Evolutionary conservation across 2,888 invertebrate species (phyloP).

Genomic region (Acanthacorydalis orientalis): DNA sequence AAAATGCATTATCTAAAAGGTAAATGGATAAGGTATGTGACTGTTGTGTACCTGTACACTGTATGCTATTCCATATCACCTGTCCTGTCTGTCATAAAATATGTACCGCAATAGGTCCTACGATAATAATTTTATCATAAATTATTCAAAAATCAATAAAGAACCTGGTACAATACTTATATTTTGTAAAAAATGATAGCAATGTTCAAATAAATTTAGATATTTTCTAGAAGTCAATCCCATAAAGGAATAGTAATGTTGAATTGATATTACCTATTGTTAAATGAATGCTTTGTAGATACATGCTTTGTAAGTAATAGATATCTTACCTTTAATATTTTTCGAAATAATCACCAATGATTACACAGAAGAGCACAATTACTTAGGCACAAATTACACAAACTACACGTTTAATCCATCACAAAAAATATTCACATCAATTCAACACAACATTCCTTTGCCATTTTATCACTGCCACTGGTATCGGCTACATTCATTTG

Average conservation of each 20-base stretch:
- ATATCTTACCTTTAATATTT: background rate
- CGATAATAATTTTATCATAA: no score
- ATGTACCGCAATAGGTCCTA: no score
- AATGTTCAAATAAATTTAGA: no score
- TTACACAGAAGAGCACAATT: no score
- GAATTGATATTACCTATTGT: constrained; percentile 28
- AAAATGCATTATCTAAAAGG: background rate
- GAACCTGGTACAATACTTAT: no score
- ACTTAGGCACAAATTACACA: no score
- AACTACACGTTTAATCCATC: no score
- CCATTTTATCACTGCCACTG: constrained; percentile 28
- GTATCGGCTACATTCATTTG: constrained; percentile 14
- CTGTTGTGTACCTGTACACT: background rate
- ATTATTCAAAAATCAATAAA: no score
- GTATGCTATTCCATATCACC: constrained; percentile 2
- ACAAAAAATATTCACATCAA: background rate
- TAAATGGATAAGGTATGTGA: background rate
- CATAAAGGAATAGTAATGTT: constrained; percentile 25
- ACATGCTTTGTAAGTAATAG: background rate
- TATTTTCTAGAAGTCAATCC: no score
- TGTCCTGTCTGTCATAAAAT: background rate
- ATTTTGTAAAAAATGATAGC: no score
- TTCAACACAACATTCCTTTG: constrained; percentile 26
- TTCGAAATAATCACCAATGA: no score
- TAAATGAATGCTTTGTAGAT: constrained; percentile 25